These are phyloP conservation scores for Apamea epomidion DNA, from an alignment of 2,888 invertebrate genomes.

Conservation along the genomic window DNA sequence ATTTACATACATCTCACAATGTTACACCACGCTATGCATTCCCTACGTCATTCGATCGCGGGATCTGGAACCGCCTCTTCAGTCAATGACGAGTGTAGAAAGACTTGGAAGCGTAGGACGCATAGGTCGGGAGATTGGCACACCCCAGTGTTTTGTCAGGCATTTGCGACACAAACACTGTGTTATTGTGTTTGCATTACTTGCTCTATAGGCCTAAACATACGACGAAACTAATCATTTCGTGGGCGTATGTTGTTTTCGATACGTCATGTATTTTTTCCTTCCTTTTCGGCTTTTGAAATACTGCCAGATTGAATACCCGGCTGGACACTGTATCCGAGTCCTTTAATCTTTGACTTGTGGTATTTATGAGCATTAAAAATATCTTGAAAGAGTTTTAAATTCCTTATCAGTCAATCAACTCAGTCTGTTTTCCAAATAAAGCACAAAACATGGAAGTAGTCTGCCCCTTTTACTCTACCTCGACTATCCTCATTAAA, in stretches of 20 bases:
- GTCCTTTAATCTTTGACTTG: background rate
- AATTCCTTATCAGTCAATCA: conserved; percentile 11
- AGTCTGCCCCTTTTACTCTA: background rate
- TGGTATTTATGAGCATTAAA: background rate
- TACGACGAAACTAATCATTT: conserved; percentile 29
- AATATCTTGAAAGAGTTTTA: background rate
- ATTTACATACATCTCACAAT: background rate
- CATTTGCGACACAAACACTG: conserved; percentile 52
- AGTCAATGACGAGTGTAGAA: conserved; percentile 49
- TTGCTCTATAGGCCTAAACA: conserved; percentile 55
- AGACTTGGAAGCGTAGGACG: conserved; percentile 69
- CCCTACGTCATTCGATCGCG: conserved; percentile 32
- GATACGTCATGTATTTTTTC: conserved; percentile 18
- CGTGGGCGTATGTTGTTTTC: conserved; percentile 37
- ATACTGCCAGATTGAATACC: conserved; percentile 46
- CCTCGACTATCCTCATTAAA: background rate
- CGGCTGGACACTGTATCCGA: background rate
- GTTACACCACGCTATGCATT: conserved; percentile 36
- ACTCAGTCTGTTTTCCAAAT: background rate
- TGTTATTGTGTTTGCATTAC: conserved; percentile 50
- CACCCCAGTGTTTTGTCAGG: conserved; percentile 74
- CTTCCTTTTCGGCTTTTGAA: conserved; percentile 10
- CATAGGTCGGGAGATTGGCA: conserved; percentile 83
- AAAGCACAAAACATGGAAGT: background rate
- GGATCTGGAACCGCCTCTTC: conserved; percentile 47